phyloP scores from a whole-genome alignment of 2,888 invertebrate species.

The Metellina segmentata region DNA sequence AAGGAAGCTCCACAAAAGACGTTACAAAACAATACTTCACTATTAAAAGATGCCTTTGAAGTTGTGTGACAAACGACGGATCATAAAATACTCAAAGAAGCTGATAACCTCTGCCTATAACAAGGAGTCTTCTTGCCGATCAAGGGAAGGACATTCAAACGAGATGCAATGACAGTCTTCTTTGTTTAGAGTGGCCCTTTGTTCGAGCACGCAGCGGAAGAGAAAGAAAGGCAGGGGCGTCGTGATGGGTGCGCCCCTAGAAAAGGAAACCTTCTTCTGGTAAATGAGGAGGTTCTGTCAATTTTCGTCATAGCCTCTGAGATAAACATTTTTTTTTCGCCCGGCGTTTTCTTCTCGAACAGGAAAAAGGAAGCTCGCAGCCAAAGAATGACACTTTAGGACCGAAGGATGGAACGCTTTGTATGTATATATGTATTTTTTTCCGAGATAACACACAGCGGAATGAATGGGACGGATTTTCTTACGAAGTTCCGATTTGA shows the following conservation, averaged over 20 bases:
- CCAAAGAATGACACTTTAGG: too few species aligned
- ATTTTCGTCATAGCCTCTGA: constrained; percentile 1
- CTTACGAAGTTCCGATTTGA: too few species aligned
- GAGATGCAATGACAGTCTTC: constrained; percentile 16
- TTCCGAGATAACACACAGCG: too few species aligned
- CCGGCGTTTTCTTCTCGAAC: neutral
- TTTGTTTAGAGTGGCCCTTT: constrained; percentile 18
- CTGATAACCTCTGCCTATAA: constrained; percentile 20
- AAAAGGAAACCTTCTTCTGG: constrained; percentile 23
- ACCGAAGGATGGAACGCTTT: too few species aligned
- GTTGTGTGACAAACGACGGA: constrained; percentile 26
- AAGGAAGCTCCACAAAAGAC: neutral
- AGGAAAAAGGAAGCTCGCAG: too few species aligned
- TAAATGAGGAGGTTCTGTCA: constrained; percentile 37
- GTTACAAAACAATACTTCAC: neutral
- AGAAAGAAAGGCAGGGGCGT: neutral
- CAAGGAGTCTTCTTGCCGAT: neutral
- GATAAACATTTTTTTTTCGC: constrained; percentile 9
- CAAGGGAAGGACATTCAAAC: constrained; percentile 25
- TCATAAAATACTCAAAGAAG: constrained; percentile 26
- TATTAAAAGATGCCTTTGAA: constrained; percentile 28
- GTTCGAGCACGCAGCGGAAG: constrained; percentile 16
- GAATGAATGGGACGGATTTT: too few species aligned
- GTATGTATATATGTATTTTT: too few species aligned
- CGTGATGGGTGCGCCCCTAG: neutral